Evolutionary conservation across 2,113 vertebrate species (phyloP), one percentile per base, ranked within the genome.

Genomic region (Ceratotherium simum): DNA sequence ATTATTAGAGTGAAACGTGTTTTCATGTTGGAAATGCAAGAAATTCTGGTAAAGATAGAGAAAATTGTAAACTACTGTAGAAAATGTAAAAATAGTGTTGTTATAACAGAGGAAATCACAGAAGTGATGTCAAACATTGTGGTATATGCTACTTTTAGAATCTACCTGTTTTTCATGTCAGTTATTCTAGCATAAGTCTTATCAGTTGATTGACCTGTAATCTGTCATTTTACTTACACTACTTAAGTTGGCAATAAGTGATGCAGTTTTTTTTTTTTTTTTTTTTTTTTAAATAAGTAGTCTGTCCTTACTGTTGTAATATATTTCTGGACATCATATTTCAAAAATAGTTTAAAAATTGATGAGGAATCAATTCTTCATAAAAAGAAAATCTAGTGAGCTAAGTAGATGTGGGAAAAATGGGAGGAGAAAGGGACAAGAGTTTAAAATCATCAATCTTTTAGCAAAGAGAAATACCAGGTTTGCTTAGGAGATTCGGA

Each of bases 261-360:
- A 42, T 85, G 6, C 2, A 42, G 2, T 75, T 80, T 70, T 42
- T 42, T 69, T n/a, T n/a, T n/a, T 42, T 42, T 69, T n/a, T n/a
- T n/a, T 54, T 79, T 25, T 46, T 27, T 27, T 79, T 85, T 42
- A 17, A 36, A 73, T 46, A 70, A 62, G 46, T 33, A 76, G 18
- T 54, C 39, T 92, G 0, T 46, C 60, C 29, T 93, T 83, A 62
- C 10, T 62, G 25, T 9, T 69, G 8, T 86, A 31, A 14, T 95
- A 1, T 88, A 46, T 36, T 88, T 95, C 81, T 76, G 3, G 42
- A 80, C 16, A 29, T 65, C 5, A 29, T 90, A 76, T 73, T 91
- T 96, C 33, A 91, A 69, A 96, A 94, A 92, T 60, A 51, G 8
- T 81, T 95, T 82, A 81, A 90, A 92, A 93, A 69, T 36, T 48